These are phyloP conservation scores for Notamacropus eugenii DNA, from an alignment of 2,797 vertebrate genomes.

Conservation along the genomic window DNA sequence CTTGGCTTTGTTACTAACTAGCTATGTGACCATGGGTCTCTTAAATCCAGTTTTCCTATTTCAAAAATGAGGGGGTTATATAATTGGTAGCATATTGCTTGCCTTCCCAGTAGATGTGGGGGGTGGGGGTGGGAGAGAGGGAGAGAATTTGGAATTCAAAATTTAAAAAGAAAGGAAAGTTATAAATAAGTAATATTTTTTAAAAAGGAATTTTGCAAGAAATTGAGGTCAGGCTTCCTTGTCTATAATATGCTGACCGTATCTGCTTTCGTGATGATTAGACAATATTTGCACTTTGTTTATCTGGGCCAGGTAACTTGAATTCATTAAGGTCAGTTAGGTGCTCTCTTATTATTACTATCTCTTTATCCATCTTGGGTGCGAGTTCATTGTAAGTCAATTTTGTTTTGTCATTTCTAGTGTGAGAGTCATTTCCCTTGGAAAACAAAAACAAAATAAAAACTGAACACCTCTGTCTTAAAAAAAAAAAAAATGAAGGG, in stretches of 20 bases:
- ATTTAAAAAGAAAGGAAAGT: not conserved
- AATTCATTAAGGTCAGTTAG: not conserved
- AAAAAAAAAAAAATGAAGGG: too few relatives aligned
- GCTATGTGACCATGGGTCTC: too few relatives aligned
- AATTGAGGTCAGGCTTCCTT: not conserved
- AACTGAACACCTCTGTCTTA: not conserved
- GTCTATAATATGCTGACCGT: not conserved
- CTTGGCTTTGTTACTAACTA: too few relatives aligned
- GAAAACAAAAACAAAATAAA: not conserved
- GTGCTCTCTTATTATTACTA: not conserved
- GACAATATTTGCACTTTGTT: not conserved
- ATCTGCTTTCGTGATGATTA: not conserved
- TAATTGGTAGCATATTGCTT: not conserved
- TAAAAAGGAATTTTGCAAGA: not conserved
- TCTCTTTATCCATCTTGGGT: not conserved
- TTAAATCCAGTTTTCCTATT: too few relatives aligned
- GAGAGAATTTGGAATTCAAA: not conserved
- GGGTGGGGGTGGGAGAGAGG: not conserved
- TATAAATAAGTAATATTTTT: not conserved
- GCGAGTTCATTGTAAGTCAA: not conserved
- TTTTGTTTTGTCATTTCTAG: not conserved
- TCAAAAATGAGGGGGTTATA: not conserved
- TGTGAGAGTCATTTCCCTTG: not conserved
- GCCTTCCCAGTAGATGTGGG: not conserved
- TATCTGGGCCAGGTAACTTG: not conserved